phyloP scores from a whole-genome alignment of 2,797 vertebrate genomes.

The Scleropages formosus region DNA sequence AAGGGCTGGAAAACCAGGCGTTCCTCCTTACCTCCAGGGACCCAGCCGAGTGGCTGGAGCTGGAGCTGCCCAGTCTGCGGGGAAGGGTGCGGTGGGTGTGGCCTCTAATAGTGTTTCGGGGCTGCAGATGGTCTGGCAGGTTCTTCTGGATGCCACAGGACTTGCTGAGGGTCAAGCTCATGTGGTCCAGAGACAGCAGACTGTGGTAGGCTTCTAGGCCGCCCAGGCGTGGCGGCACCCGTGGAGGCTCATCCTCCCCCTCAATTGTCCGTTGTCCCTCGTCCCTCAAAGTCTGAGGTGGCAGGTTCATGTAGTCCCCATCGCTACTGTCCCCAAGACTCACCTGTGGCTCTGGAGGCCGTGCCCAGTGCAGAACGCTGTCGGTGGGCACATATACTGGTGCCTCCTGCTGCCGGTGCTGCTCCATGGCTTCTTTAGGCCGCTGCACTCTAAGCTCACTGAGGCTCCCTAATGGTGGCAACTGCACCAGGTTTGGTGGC shows the following conservation, averaged over 20 bases:
- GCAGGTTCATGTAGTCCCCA: conserved; percentile 96
- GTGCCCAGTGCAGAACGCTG: conserved; percentile 85
- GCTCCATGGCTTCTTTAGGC: conserved; percentile 78
- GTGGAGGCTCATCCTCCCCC: conserved; percentile 66
- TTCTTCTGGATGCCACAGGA: conserved; percentile 88
- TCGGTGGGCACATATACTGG: conserved; percentile 93
- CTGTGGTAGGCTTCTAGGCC: conserved; percentile 83
- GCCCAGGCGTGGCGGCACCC: conserved; percentile 68
- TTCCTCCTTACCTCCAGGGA: conserved; percentile 89
- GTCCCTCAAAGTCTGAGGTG: conserved; percentile 72
- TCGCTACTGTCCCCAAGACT: conserved; percentile 64
- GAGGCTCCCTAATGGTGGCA: conserved; percentile 77
- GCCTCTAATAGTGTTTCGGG: conserved; percentile 83
- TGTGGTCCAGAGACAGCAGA: conserved; percentile 78
- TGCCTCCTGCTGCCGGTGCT: conserved; percentile 65
- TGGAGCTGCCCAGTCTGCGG: conserved; percentile 86
- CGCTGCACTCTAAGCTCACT: conserved; percentile 81
- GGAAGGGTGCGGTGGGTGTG: conserved; percentile 87
- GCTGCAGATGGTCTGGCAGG: conserved; percentile 81
- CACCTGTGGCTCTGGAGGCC: conserved; percentile 58
- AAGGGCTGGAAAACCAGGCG: neutral
- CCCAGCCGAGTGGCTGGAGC: conserved; percentile 84
- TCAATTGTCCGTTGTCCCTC: conserved; percentile 77
- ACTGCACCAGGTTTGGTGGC: conserved; percentile 81
- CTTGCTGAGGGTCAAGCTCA: conserved; percentile 82